Evolutionary conservation across 2,888 invertebrate species (phyloP), one percentile per base, ranked within the genome.

Genomic region (Volucella bombylans): DNA sequence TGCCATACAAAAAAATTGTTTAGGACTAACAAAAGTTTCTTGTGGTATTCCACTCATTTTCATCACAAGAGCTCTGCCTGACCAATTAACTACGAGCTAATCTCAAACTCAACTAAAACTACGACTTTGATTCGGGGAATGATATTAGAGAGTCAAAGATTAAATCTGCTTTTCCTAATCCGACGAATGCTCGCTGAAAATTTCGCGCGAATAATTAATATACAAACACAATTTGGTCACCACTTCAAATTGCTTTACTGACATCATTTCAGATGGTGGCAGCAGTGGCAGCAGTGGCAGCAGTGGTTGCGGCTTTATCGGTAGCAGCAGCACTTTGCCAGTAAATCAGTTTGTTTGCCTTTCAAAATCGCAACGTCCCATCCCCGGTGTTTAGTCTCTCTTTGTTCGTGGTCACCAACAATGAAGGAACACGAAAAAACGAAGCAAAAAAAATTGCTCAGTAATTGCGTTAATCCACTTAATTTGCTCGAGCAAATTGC

Each of bases 401-500:
- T 31, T 52, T 52, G 18, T 39, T 55, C 31, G 45, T 68, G 76
- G 31, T 49, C 52, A 69, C 31, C 31, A 31, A 31, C 31, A 6
- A 31, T 31, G 31, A 45, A 71, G 54, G 59, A 57, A 15, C 31
- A 31, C 31, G 31, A 72, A 14, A 54, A 43, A 43, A 67, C 39
- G 11, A 80, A 69, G 1, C 64, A 82, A 45, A 52, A 69, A 64
- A 67, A 59, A 47, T 10, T 62, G 65, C 69, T 65, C 57, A 54
- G 57, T 67, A 80, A 83, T 82, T 80, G 71, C 77, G 65, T 81
- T 85, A 81, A 81, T 85, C 85, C 68, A 81, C 77, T 77, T 85
- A 85, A 85, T 85, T 85, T 72, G 55, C 49, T 72, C 69, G 73
- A 80, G 73, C 80, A 80, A 80, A 62, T 80, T 78, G 78, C 57